Conservation (phyloP, 2,113 vertebrate genomes). For the Megatriorchis doriae region DNA sequence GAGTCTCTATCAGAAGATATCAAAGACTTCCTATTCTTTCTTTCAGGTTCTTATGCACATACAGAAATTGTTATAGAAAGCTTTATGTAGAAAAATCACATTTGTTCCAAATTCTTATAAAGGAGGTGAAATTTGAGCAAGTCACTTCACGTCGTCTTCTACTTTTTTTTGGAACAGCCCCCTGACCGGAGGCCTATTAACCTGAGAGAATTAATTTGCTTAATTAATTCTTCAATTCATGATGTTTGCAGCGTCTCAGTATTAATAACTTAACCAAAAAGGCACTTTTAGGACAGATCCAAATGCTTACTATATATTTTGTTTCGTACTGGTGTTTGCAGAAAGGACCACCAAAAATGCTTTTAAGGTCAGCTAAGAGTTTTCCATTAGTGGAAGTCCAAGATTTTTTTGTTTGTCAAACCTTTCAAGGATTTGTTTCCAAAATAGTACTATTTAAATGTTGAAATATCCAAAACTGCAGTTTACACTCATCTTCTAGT, state of each 20-base stretch:
- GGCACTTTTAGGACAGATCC: not conserved
- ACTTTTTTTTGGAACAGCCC: not conserved
- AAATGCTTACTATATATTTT: not conserved
- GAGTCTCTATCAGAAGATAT: not conserved
- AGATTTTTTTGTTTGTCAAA: not conserved
- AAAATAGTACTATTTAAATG: not conserved
- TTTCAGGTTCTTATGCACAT: not conserved
- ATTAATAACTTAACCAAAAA: not conserved
- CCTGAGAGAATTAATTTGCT: not conserved
- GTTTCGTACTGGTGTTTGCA: not conserved
- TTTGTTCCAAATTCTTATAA: not conserved
- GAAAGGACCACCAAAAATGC: not conserved
- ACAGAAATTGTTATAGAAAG: not conserved
- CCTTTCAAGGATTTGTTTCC: not conserved
- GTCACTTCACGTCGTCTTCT: not conserved
- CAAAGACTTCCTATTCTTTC: not conserved
- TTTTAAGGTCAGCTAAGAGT: not conserved
- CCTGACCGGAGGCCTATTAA: not conserved
- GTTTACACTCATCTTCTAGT: not conserved
- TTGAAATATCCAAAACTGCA: not conserved
- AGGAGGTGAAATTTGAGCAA: not conserved
- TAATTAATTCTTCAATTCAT: not conserved
- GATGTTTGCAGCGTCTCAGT: not conserved
- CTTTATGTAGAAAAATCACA: not conserved
- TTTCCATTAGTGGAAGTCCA: not conserved